phyloP scores from a whole-genome alignment of 1,140 invertebrate genomes.

The Cotesia vestalis region DNA sequence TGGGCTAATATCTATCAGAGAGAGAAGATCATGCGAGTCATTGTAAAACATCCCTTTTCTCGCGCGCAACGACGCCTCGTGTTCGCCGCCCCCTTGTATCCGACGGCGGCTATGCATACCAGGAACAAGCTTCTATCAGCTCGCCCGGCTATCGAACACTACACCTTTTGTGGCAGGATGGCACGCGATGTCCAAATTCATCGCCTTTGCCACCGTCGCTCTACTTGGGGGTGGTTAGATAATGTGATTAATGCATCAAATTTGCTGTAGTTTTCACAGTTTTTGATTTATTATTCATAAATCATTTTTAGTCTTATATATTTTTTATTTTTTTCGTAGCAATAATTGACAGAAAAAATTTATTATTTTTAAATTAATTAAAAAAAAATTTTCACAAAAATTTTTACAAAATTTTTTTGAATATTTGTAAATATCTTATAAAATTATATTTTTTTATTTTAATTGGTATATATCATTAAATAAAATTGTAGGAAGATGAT shows the following conservation, averaged over 20 bases:
- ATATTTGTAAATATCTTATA: too few species aligned
- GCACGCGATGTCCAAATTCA: slow-evolving; percentile 64
- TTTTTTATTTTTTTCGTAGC: neutral
- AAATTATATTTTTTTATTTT: too few species aligned
- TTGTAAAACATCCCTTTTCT: slow-evolving; percentile 64
- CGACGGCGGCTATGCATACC: slow-evolving; percentile 35
- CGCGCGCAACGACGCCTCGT: slow-evolving; percentile 37
- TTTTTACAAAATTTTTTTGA: too few species aligned
- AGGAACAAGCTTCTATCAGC: neutral
- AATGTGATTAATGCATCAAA: slow-evolving; percentile 39
- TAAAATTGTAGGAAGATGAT: too few species aligned
- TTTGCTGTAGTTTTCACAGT: slow-evolving; percentile 35
- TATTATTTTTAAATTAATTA: too few species aligned
- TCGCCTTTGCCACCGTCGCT: slow-evolving; percentile 43
- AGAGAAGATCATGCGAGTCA: slow-evolving; percentile 46
- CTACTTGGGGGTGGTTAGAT: slow-evolving; percentile 17
- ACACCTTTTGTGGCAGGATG: slow-evolving; percentile 54
- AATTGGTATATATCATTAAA: too few species aligned
- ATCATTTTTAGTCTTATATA: neutral
- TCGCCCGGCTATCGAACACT: slow-evolving; percentile 6
- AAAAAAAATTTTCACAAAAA: too few species aligned
- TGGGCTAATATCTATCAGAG: slow-evolving; percentile 55
- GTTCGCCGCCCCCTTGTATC: slow-evolving; percentile 29
- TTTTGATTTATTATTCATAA: slow-evolving; percentile 15
- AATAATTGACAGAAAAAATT: too few species aligned